Evolutionary conservation across 2,797 vertebrate genomes (phyloP), one percentile per base, ranked within the genome.

Genomic region (Pangasius mekongensis): DNA sequence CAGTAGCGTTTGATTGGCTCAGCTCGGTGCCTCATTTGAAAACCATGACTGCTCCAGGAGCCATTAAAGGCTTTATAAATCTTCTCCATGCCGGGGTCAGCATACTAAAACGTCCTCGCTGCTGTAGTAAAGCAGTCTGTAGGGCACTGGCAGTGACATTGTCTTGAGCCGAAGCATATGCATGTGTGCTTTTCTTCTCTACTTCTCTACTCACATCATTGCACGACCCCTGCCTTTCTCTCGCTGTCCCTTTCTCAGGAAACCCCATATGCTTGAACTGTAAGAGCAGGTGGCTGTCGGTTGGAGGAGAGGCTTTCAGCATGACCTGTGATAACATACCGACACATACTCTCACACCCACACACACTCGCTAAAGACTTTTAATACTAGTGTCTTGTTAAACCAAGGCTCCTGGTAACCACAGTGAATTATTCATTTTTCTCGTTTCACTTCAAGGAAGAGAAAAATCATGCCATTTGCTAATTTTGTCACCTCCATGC

Each of bases 261-360:
- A 89, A 89, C 86, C 93, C 88, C 96, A 96, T 96, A 95, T 96
- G 96, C 91, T 92, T 92, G 90, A 93, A 92, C 94, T 94, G 93
- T 87, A 93, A 91, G 95, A 95, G 93, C 96, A 96, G 96, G 95
- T 96, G 96, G 95, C 86, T 88, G 93, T 91, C 94, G 90, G 93
- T 92, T 91, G 94, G 94, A 91, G 91, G 87, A 94, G 88, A 93
- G 93, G 90, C 83, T 89, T 84, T 84, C 77, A 85, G 30, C 60
- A 24, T 87, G 91, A 90, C 87, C 58, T 88, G 47, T 71, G 86
- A 69, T 89, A 54, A 81, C 82, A 87, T 60, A 85, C 91, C 49
- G 81, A 89, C 87, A 92, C 91, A 90, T 88, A 62, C 64, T 58
- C 81, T 49, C 58, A 71, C 78, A n/a, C 88, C 49, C 60, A 58